phyloP scores from a whole-genome alignment of 2,797 vertebrate genomes.

The Pteronotus mesoamericanus region DNA sequence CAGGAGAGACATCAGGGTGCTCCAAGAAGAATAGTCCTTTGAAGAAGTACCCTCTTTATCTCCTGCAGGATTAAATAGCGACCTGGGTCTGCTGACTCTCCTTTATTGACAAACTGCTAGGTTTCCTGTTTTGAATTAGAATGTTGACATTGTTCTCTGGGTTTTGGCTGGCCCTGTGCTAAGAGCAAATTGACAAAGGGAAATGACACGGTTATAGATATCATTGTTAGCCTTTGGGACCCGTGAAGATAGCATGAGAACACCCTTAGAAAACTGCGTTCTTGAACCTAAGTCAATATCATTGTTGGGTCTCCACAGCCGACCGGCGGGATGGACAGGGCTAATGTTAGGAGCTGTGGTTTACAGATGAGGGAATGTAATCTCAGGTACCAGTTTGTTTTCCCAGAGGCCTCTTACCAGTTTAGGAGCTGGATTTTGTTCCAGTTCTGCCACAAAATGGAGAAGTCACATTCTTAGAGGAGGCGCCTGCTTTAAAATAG shows the following conservation, averaged over 20 bases:
- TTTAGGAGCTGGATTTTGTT: not conserved
- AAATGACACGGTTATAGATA: not conserved
- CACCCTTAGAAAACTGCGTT: not conserved
- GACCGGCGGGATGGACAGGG: not conserved
- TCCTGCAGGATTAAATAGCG: not conserved
- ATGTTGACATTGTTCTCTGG: not conserved
- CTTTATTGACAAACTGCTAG: not conserved
- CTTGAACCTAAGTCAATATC: not conserved
- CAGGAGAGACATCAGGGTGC: not conserved
- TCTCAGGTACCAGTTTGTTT: not conserved
- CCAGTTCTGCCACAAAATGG: not conserved
- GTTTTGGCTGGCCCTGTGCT: not conserved
- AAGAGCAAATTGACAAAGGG: constrained; percentile 31
- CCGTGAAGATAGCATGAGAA: not conserved
- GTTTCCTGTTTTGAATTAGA: not conserved
- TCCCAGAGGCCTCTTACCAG: not conserved
- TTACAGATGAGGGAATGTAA: not conserved
- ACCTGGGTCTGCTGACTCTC: not conserved
- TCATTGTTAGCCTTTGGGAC: not conserved
- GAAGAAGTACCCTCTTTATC: not conserved
- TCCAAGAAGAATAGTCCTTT: not conserved
- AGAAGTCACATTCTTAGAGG: not conserved
- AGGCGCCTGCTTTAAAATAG: not conserved
- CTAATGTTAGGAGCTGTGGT: fast-evolving
- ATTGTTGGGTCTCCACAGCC: not conserved